Conservation (phyloP, 2,113 vertebrate species). For the Regulus satrapa region DNA sequence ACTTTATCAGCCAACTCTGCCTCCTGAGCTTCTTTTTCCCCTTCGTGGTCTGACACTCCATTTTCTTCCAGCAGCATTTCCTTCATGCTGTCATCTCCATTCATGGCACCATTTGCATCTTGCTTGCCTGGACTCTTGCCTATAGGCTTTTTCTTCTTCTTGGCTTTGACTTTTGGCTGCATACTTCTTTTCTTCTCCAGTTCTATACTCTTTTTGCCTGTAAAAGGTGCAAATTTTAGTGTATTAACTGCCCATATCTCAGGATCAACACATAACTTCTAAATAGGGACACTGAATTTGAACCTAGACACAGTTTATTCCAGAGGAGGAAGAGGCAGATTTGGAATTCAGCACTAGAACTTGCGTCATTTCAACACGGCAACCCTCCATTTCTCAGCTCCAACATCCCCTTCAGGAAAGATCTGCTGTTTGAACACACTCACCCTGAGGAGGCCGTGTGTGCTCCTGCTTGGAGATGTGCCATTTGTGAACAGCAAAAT, state of each 20-base stretch:
- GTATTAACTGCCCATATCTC: not conserved
- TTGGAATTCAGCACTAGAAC: not conserved
- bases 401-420: not conserved
- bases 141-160: constrained; percentile 81
- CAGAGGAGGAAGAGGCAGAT: not conserved
- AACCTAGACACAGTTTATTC: not conserved
- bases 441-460: constrained; percentile 87
- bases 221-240: not conserved
- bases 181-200: constrained; percentile 81
- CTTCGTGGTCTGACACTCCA: constrained; percentile 70
- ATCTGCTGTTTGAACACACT: not conserved
- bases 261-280: not conserved
- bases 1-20: constrained; percentile 1
- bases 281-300: not conserved
- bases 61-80: constrained; percentile 63
- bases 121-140: constrained; percentile 36
- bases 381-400: not conserved
- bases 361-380: not conserved
- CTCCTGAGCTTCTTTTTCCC: constrained; percentile 64
- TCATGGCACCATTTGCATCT: constrained; percentile 33
- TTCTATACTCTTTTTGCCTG: constrained; percentile 87
- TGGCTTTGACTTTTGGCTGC: constrained; percentile 76
- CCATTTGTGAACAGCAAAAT: constrained; percentile 94
- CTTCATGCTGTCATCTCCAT: constrained; percentile 54
- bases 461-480: constrained; percentile 84